phyloP scores from a whole-genome alignment of 2,888 invertebrate genomes.

The Polyommatus icarus region DNA sequence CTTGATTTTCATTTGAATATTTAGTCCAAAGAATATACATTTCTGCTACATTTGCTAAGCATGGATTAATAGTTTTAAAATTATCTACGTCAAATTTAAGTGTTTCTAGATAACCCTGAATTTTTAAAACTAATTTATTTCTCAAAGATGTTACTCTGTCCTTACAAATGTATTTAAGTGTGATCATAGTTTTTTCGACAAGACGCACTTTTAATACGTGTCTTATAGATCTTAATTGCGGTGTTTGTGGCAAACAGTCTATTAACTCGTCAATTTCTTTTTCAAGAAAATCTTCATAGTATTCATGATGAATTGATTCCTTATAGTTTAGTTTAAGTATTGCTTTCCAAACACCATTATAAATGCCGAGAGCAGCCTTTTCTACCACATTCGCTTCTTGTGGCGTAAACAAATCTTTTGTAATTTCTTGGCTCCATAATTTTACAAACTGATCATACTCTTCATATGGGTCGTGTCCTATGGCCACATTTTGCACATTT shows the following conservation, averaged over 20 bases:
- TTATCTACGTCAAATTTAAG: constrained; percentile 37
- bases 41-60: constrained; percentile 53
- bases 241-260: constrained; percentile 51
- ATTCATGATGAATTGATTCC: constrained; percentile 49
- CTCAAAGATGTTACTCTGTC: constrained; percentile 49
- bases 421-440: constrained; percentile 55
- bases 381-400: constrained; percentile 47
- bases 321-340: constrained; percentile 56
- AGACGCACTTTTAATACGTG: constrained; percentile 53
- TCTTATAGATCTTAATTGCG: constrained; percentile 49
- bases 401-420: constrained; percentile 45
- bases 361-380: constrained; percentile 52
- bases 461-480: constrained; percentile 44
- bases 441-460: constrained; percentile 52
- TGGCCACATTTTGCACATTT: not conserved
- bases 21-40: constrained; percentile 52
- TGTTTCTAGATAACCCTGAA: constrained; percentile 48
- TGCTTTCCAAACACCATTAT: constrained; percentile 57
- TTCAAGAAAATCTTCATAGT: constrained; percentile 59
- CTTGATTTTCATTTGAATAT: constrained; percentile 52
- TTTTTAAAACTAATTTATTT: constrained; percentile 52
- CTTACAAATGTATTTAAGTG: constrained; percentile 48
- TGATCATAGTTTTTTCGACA: constrained; percentile 52
- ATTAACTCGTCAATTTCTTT: constrained; percentile 61
- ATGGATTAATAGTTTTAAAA: constrained; percentile 41